phyloP scores from a whole-genome alignment of 2,888 invertebrate species.

The Callimorpha dominula region DNA sequence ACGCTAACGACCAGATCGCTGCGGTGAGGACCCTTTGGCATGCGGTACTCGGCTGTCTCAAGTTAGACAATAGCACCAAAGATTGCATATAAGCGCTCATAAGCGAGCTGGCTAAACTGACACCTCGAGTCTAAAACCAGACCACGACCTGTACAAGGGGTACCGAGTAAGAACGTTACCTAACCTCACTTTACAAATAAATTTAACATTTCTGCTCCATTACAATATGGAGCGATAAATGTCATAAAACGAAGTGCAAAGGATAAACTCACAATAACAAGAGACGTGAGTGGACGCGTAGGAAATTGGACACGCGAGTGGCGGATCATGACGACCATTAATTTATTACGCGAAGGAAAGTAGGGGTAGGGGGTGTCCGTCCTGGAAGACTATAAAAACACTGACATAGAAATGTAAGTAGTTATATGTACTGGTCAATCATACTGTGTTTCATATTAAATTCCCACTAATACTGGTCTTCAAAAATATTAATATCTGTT shows the following conservation, averaged over 20 bases:
- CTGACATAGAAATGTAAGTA: background rate
- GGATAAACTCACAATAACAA: constrained; percentile 23
- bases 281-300: constrained; percentile 22
- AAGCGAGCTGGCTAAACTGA: too few species aligned
- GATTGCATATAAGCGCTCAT: too few species aligned
- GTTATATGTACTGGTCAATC: too few species aligned
- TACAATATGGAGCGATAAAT: background rate
- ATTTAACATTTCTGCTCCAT: background rate
- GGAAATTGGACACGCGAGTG: constrained; percentile 47
- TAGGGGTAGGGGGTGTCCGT: background rate
- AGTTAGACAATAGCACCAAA: too few species aligned
- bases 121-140: background rate
- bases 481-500: too few species aligned
- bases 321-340: constrained; percentile 40
- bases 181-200: background rate
- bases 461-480: too few species aligned
- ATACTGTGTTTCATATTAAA: background rate
- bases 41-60: too few species aligned
- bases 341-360: constrained; percentile 32
- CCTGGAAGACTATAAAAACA: background rate
- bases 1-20: too few species aligned
- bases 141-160: background rate
- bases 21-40: too few species aligned
- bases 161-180: background rate
- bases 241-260: constrained; percentile 4